A percentile compares a stretch with the other conserved stretches of the same genome.
Conservation (phyloP, 2,113 vertebrate species). For the Microcebus tavaratra region DNA sequence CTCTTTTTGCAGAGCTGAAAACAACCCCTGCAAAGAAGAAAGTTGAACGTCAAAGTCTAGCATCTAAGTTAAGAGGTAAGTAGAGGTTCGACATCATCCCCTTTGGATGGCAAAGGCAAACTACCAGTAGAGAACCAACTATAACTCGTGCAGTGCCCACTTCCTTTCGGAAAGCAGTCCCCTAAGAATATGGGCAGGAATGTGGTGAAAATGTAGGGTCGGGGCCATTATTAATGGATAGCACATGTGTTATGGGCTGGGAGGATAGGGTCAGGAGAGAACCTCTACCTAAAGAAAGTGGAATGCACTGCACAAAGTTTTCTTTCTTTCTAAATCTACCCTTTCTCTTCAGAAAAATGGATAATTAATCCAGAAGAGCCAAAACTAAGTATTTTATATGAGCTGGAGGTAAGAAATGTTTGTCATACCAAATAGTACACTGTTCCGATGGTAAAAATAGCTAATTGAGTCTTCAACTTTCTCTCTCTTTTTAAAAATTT, state of each 20-base stretch:
- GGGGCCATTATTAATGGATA: background rate
- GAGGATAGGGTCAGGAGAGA: background rate
- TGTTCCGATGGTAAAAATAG: background rate
- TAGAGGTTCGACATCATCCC: background rate
- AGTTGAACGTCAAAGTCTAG: background rate
- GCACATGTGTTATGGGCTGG: background rate
- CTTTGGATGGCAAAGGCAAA: background rate
- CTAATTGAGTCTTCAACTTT: background rate
- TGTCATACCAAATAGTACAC: background rate
- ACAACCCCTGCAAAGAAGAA: accelerated
- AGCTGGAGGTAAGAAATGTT: constrained; percentile 69
- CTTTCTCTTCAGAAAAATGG: constrained; percentile 68
- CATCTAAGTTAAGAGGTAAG: constrained; percentile 63
- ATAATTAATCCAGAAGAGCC: constrained; percentile 61
- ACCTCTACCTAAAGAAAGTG: background rate
- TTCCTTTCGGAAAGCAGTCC: background rate
- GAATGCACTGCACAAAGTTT: background rate
- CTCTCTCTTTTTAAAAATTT: background rate
- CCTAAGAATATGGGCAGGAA: background rate
- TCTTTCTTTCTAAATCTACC: background rate
- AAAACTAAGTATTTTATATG: constrained; percentile 58
- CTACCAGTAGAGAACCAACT: background rate
- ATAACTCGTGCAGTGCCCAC: background rate
- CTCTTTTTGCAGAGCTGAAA: constrained; percentile 3
- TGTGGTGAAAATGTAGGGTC: background rate